Evolutionary conservation across 2,888 invertebrate genomes (phyloP).

Genomic region (Coelopa pilipes): DNA sequence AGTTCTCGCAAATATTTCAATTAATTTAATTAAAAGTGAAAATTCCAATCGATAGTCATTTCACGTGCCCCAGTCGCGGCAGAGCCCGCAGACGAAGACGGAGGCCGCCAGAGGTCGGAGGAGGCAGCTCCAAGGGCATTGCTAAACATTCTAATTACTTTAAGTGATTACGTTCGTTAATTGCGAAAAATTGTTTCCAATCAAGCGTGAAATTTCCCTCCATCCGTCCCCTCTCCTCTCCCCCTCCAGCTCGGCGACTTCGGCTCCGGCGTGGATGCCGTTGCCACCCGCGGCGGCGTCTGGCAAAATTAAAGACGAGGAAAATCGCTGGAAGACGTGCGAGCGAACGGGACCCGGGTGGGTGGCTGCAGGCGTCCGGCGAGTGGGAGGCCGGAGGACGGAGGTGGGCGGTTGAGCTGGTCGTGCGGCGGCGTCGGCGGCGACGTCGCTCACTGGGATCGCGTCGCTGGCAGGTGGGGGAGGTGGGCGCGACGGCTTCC

Average conservation of each 20-base stretch:
- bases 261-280: no score
- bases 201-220: slow-evolving; percentile 42
- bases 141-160: slow-evolving; percentile 46
- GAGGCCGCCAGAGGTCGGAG: no score
- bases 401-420: no score
- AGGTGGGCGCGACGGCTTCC: no score
- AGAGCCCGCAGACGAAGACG: no score
- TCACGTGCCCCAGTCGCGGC: no score
- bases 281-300: not conserved
- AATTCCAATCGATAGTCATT: not conserved
- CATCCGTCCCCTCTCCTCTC: not conserved
- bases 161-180: slow-evolving; percentile 48
- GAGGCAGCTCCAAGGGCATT: no score
- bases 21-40: slow-evolving; percentile 12
- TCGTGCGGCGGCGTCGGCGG: no score
- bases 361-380: not conserved
- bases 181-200: slow-evolving; percentile 45
- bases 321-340: not conserved
- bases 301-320: slow-evolving; percentile 8
- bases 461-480: no score
- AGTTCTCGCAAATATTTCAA: slow-evolving; percentile 3
- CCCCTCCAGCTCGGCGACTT: no score
- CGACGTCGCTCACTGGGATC: no score
- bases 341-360: not conserved
- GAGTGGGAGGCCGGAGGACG: no score